These are phyloP conservation scores for Dryococelus australis DNA, from an alignment of 2,888 invertebrate species.

Conservation along the genomic window DNA sequence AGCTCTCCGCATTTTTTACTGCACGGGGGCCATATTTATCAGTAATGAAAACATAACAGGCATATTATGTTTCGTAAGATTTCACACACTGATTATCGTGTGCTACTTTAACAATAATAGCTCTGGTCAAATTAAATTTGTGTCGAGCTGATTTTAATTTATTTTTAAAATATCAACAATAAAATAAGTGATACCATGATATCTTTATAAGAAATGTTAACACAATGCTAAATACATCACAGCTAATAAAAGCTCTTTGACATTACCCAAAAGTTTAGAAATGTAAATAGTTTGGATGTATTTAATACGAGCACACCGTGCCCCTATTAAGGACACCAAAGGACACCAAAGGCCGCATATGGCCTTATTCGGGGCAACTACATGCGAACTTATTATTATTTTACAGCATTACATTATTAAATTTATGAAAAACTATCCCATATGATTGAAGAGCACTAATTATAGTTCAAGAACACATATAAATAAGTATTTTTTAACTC, in stretches of 20 bases:
- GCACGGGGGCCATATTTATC: conserved; percentile 23
- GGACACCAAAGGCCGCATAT: neutral
- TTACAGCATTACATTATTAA: conserved; percentile 22
- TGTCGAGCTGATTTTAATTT: neutral
- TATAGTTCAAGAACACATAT: conserved; percentile 13
- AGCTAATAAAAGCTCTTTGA: no score
- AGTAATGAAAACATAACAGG: neutral
- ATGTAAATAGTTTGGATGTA: no score
- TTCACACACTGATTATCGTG: neutral
- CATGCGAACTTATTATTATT: neutral
- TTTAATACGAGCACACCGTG: no score
- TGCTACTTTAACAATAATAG: conserved; percentile 5
- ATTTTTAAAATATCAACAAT: no score
- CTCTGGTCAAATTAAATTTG: neutral
- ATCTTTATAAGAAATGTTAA: no score
- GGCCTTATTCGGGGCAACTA: conserved; percentile 21
- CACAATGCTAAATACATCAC: no score
- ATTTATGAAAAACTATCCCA: neutral
- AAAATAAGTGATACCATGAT: no score
- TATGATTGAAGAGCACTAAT: conserved; percentile 13
- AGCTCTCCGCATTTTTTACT: no score
- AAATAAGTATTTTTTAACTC: neutral
- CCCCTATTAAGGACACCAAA: neutral
- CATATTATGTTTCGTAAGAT: conserved; percentile 7
- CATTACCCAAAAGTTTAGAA: no score